These are phyloP conservation scores for Lapara coniferarum DNA, from an alignment of 2,888 invertebrate species.

Conservation along the genomic window DNA sequence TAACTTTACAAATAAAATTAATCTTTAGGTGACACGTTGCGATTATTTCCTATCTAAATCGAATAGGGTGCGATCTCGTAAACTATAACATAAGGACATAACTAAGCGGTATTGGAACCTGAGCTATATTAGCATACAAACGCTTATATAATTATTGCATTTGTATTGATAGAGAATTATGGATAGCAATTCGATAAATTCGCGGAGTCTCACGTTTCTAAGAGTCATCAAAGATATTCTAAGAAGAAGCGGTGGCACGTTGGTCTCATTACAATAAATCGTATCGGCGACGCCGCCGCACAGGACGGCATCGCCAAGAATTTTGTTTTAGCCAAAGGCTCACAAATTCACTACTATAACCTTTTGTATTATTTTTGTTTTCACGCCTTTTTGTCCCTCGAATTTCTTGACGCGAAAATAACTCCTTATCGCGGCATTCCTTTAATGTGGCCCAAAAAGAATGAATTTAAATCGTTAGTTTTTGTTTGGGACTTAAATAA, in stretches of 20 bases:
- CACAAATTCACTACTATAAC: constrained; percentile 82
- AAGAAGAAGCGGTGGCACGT: constrained; percentile 71
- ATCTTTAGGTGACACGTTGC: background rate
- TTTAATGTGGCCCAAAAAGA: constrained; percentile 79
- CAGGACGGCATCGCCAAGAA: constrained; percentile 82
- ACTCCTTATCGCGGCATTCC: constrained; percentile 82
- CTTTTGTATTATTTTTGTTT: constrained; percentile 82
- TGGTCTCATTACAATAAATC: constrained; percentile 80
- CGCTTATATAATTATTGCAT: background rate
- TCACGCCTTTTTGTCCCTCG: constrained; percentile 82
- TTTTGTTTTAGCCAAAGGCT: constrained; percentile 82
- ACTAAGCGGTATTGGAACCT: no score
- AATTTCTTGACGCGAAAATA: constrained; percentile 82
- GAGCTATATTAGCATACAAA: background rate
- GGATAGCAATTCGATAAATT: constrained; percentile 3
- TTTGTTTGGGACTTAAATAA: constrained; percentile 72
- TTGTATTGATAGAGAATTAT: constrained; percentile 16
- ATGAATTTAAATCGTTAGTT: constrained; percentile 63
- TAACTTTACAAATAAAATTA: background rate
- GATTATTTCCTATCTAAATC: no score
- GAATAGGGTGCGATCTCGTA: no score
- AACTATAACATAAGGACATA: no score
- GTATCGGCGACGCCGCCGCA: constrained; percentile 78
- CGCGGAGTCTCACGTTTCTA: constrained; percentile 65
- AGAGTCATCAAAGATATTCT: constrained; percentile 74